Conservation (phyloP, 2,888 invertebrate species). For the Tenthredo amoena region DNA sequence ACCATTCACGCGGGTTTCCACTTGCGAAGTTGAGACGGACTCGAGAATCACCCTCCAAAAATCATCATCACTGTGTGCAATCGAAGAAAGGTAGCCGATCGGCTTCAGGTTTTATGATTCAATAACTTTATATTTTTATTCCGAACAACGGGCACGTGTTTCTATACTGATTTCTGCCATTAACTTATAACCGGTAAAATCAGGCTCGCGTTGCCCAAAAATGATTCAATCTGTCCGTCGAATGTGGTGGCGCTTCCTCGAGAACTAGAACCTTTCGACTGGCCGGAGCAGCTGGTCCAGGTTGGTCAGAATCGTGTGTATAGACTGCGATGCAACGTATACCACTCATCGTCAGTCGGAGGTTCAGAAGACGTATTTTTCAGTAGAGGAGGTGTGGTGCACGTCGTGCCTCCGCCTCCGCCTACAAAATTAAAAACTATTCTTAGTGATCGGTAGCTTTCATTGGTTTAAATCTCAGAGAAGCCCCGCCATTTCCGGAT, state of each 20-base stretch:
- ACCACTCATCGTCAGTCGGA: conserved; percentile 38
- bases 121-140: not conserved
- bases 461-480: conserved; percentile 67
- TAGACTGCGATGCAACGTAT: conserved; percentile 31
- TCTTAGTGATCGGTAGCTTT: conserved; percentile 67
- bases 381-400: conserved; percentile 60
- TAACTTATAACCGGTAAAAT: not conserved
- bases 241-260: not conserved
- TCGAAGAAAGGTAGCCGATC: not conserved
- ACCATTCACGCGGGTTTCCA: not conserved
- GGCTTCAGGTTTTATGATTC: not conserved
- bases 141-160: not conserved
- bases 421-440: conserved; percentile 72
- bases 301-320: conserved; percentile 29
- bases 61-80: conserved; percentile 3
- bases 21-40: not conserved
- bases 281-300: conserved; percentile 16
- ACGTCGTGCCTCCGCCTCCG: conserved; percentile 66
- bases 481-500: conserved; percentile 69
- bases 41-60: not conserved
- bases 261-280: conserved; percentile 38
- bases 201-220: not conserved
- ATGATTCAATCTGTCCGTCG: not conserved
- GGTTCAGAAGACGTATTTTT: conserved; percentile 44
- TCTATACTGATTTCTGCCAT: not conserved